Evolutionary conservation across 2,113 vertebrate species (phyloP), one percentile per base, ranked within the genome.

Genomic region (Macrotis lagotis): DNA sequence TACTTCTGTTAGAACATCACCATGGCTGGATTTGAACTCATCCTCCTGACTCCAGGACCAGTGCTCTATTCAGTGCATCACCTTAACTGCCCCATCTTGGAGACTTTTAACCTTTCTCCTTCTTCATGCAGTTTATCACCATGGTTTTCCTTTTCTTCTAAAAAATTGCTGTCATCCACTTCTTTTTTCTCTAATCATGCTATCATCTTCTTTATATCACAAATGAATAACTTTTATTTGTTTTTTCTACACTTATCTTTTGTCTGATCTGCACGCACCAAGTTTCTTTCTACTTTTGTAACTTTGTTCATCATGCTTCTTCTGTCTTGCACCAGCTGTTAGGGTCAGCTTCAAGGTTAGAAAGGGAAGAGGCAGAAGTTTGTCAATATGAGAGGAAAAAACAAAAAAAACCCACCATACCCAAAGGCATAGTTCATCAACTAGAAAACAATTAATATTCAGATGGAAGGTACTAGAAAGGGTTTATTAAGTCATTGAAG

Each of bases 171-270:
- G 1, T 44, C 48, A 19, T 37, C 25, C 28, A 7, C n/a, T 28
- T 3, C 47, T 14, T 9, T 53, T 25, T 2, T 48, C 25, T 28
- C 51, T 0, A 0, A 4, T 19, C 89, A 55, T 55, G 4, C 0
- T 28, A n/a, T 25, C 28, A 25, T 7, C 37, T 8, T 48, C 26
- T 0, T 44, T 6, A 7, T 11, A 55, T 51, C 48, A 1, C 1
- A 2, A 0, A 51, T 51, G 51, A n/a, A 0, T 7, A 22, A n/a
- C 74, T 44, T 25, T 16, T 0, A 0, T 24, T 28, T 48, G 53
- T 25, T 16, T 4, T n/a, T 10, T 25, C 3, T 53, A 51, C 25
- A 4, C 51, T 0, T 0, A 6, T 52, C 16, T 89, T 52, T 44
- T 50, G 48, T 47, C 47, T 1, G 2, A 0, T n/a, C 47, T 52